A percentile compares a stretch with the other conserved stretches of the same genome.
These are phyloP conservation scores for Dynastes maya DNA, from an alignment of 2,888 invertebrate species.

Conservation along the genomic window DNA sequence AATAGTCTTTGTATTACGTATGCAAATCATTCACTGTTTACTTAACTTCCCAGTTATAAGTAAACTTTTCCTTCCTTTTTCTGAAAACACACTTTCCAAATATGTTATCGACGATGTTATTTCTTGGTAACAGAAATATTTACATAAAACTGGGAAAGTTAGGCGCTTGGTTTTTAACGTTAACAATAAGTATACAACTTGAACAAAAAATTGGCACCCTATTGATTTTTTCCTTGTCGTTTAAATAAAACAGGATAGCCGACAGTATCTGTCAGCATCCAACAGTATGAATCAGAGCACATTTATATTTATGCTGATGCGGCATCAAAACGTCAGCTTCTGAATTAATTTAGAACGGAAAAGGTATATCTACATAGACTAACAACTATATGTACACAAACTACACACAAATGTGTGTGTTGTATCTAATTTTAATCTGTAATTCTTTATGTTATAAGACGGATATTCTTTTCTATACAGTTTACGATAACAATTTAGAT, in stretches of 20 bases:
- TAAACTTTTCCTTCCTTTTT: constrained; percentile 41
- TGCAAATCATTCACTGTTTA: constrained; percentile 35
- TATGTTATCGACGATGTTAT: constrained; percentile 37
- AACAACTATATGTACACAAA: background rate
- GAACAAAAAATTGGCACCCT: constrained; percentile 37
- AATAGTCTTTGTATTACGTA: constrained; percentile 20
- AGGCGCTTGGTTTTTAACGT: constrained; percentile 31
- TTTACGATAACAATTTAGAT: background rate
- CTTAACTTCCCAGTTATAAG: constrained; percentile 23
- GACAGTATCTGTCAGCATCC: constrained; percentile 34
- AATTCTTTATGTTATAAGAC: background rate
- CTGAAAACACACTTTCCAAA: constrained; percentile 37
- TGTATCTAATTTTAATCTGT: constrained; percentile 2
- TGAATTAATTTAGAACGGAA: constrained; percentile 23
- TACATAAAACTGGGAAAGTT: constrained; percentile 36
- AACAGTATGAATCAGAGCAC: constrained; percentile 27
- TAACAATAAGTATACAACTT: constrained; percentile 38
- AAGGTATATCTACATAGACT: constrained; percentile 7
- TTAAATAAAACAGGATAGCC: constrained; percentile 29
- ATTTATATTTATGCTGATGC: constrained; percentile 30
- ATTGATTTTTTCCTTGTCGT: constrained; percentile 37
- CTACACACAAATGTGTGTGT: too few relatives aligned
- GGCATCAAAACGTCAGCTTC: constrained; percentile 13
- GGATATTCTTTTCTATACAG: constrained; percentile 10
- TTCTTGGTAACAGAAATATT: constrained; percentile 40